These are phyloP conservation scores for Dermochelys coriacea DNA, from an alignment of 2,797 vertebrate species.

Conservation along the genomic window DNA sequence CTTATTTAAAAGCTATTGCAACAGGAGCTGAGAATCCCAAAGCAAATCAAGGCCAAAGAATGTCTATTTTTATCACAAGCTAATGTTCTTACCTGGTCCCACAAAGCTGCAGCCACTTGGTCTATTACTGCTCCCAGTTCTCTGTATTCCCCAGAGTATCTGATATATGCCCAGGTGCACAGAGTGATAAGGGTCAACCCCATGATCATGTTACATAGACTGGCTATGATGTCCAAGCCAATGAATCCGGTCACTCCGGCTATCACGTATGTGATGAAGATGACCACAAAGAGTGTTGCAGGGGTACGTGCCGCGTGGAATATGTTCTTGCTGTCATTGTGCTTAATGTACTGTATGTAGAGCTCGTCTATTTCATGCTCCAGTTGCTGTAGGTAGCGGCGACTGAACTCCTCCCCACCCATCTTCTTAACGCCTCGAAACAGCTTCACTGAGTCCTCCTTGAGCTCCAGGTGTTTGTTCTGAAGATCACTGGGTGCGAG, in stretches of 20 bases:
- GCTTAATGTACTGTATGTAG: conserved; percentile 98
- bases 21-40: background rate
- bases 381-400: conserved; percentile 97
- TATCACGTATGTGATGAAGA: conserved; percentile 97
- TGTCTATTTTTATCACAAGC: background rate
- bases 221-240: conserved; percentile 97
- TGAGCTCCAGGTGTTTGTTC: conserved; percentile 86
- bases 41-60: background rate
- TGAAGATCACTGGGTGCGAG: conserved; percentile 95
- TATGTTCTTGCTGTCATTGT: conserved; percentile 99
- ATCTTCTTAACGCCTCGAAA: conserved; percentile 98
- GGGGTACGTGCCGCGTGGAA: conserved; percentile 98
- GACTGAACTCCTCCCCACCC: conserved; percentile 99
- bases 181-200: conserved; percentile 97
- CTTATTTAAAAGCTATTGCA: background rate
- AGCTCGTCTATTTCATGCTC: conserved; percentile 95
- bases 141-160: conserved; percentile 97
- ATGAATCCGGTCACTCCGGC: conserved; percentile 97
- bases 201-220: conserved; percentile 98
- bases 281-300: conserved; percentile 98
- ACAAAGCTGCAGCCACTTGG: conserved; percentile 97
- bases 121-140: conserved; percentile 98
- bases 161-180: conserved; percentile 99
- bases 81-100: conserved; percentile 93
- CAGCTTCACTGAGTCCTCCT: conserved; percentile 91